Evolutionary conservation across 2,113 vertebrate species (phyloP).

Genomic region (Danionella cerebrum): DNA sequence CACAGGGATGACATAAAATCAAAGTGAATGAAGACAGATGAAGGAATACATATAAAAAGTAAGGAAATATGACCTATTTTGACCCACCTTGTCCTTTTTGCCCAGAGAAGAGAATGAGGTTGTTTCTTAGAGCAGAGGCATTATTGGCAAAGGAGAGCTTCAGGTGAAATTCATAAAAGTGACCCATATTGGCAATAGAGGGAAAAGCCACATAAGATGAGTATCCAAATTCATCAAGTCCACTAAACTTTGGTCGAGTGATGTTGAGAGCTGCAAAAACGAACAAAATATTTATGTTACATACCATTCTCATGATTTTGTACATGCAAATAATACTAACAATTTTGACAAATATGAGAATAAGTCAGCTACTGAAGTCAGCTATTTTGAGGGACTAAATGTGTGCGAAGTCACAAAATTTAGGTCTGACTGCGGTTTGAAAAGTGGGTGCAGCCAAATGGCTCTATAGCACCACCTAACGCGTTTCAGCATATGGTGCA

Average conservation of each 20-base stretch:
- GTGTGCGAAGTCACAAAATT: too few relatives aligned
- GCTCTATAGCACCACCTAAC: too few relatives aligned
- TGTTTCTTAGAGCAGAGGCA: conserved; percentile 70
- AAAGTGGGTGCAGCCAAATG: too few relatives aligned
- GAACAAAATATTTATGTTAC: not conserved
- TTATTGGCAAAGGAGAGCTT: conserved; percentile 74
- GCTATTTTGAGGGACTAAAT: too few relatives aligned
- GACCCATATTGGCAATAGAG: conserved; percentile 61
- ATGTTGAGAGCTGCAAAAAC: conserved; percentile 66
- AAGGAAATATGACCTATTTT: not conserved
- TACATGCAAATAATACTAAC: too few relatives aligned
- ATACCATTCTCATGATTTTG: not conserved
- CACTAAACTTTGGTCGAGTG: conserved; percentile 71
- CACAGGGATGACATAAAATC: not conserved
- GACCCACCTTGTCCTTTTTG: conserved; percentile 77
- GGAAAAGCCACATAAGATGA: conserved; percentile 74
- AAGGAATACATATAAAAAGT: not conserved
- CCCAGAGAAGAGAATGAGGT: conserved; percentile 81
- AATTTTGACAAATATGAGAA: too few relatives aligned
- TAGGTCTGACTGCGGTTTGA: too few relatives aligned
- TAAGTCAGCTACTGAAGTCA: too few relatives aligned
- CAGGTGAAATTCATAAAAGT: conserved; percentile 73
- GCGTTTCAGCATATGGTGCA: too few relatives aligned
- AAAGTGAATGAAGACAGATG: not conserved
- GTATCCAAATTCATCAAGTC: conserved; percentile 71